Conservation (phyloP, 1,140 invertebrate species). For the Dendrolimus punctatus region DNA sequence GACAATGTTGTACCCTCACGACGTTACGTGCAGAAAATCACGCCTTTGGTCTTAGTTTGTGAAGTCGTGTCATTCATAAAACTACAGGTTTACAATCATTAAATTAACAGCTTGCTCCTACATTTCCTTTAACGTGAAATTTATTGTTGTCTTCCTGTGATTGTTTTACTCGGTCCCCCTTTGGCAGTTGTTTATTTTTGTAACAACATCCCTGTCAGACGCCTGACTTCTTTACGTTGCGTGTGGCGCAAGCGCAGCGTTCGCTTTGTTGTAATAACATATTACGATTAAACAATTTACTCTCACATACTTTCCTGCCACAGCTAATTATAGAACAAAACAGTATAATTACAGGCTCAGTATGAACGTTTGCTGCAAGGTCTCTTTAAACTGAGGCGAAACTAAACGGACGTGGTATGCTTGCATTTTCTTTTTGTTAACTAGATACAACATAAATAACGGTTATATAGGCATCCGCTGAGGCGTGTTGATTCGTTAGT, state of each 20-base stretch:
- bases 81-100: too few relatives aligned
- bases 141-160: conserved; percentile 33
- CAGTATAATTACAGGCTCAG: too few relatives aligned
- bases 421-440: too few relatives aligned
- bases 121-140: conserved; percentile 21
- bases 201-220: conserved; percentile 25
- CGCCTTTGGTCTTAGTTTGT: neutral
- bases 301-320: conserved; percentile 44
- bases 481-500: too few relatives aligned
- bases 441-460: too few relatives aligned
- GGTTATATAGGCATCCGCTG: too few relatives aligned
- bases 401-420: too few relatives aligned
- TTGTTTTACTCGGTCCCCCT: conserved; percentile 20
- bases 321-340: conserved; percentile 32
- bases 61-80: too few relatives aligned
- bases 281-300: conserved; percentile 50
- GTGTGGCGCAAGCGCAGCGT: conserved; percentile 34
- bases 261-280: conserved; percentile 17
- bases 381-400: too few relatives aligned
- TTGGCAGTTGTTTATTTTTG: conserved; percentile 48
- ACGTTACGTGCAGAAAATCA: neutral
- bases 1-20: conserved; percentile 1
- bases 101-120: conserved; percentile 12
- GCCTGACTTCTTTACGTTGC: conserved; percentile 27
- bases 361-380: too few relatives aligned